Percentiles rank a stretch among this genome's conserved stretches.
These are phyloP conservation scores for Cheilosia pagana DNA, from an alignment of 2,888 invertebrate genomes.

Conservation along the genomic window DNA sequence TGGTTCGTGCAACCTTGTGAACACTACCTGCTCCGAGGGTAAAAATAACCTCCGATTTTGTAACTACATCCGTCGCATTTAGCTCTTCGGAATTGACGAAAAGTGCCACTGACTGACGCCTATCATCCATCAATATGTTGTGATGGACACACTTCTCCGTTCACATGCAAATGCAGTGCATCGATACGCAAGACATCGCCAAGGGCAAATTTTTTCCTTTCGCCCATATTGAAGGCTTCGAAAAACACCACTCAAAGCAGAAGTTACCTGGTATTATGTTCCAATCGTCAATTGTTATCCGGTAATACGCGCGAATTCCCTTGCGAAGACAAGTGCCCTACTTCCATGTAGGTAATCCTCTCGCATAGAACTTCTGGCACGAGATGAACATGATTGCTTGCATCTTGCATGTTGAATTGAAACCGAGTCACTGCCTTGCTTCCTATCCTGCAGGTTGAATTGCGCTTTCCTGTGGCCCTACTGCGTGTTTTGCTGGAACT, in stretches of 20 bases:
- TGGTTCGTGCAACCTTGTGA: not conserved
- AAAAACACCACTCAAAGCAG: conserved; percentile 33
- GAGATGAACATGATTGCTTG: conserved; percentile 49
- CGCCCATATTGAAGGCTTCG: conserved; percentile 33
- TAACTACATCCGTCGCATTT: conserved; percentile 27
- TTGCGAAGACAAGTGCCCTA: conserved; percentile 68
- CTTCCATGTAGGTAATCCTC: conserved; percentile 29
- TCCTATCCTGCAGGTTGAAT: conserved; percentile 41
- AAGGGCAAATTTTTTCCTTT: conserved; percentile 17
- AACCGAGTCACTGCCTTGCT: conserved; percentile 39
- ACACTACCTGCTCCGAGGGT: not conserved
- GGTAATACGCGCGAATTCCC: conserved; percentile 46
- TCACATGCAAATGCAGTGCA: conserved; percentile 59
- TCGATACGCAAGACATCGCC: conserved; percentile 62
- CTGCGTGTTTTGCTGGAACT: conserved; percentile 12
- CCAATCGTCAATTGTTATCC: conserved; percentile 66
- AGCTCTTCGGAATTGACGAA: conserved; percentile 37
- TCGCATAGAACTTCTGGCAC: conserved; percentile 54
- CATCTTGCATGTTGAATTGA: conserved; percentile 33
- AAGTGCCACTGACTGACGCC: conserved; percentile 69
- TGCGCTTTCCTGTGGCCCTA: conserved; percentile 22
- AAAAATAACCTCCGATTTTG: not conserved
- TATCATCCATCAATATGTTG: conserved; percentile 32
- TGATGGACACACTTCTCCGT: conserved; percentile 57
- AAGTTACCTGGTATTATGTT: conserved; percentile 37